Evolutionary conservation across 1,140 invertebrate species (phyloP).

Genomic region (Drosophila albomicans): DNA sequence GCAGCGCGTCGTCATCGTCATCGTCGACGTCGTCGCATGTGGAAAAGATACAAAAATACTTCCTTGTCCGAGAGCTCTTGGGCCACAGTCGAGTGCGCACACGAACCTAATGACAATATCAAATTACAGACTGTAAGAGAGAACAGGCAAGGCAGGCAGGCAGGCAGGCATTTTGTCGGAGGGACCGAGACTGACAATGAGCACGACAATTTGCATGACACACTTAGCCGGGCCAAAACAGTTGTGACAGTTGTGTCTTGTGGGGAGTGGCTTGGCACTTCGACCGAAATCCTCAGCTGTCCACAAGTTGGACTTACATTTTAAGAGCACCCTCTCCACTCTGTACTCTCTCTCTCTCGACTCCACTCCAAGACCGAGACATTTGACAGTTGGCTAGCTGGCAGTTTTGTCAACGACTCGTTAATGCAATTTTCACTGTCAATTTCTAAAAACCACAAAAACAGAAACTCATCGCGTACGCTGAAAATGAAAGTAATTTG

Average conservation of each 20-base stretch:
- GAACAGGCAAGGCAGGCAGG: slow-evolving; percentile 23
- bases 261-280: slow-evolving; percentile 19
- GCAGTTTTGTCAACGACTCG: slow-evolving; percentile 65
- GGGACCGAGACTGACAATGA: slow-evolving; percentile 21
- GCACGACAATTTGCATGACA: slow-evolving; percentile 73
- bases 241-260: not conserved
- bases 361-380: not conserved
- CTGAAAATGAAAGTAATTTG: slow-evolving; percentile 79
- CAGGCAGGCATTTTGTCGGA: not conserved
- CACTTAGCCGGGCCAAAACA: slow-evolving; percentile 52
- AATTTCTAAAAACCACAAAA: slow-evolving; percentile 60
- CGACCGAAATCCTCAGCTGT: slow-evolving; percentile 61
- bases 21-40: slow-evolving; percentile 41
- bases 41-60: slow-evolving; percentile 71
- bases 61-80: slow-evolving; percentile 70
- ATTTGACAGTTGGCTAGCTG: not conserved
- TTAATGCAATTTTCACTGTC: slow-evolving; percentile 67
- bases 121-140: slow-evolving; percentile 55
- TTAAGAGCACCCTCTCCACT: slow-evolving; percentile 8
- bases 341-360: too few species aligned
- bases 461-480: slow-evolving; percentile 32
- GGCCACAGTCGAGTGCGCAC: slow-evolving; percentile 75
- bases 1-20: slow-evolving; percentile 53
- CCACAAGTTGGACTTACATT: slow-evolving; percentile 60
- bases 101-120: slow-evolving; percentile 80